Evolutionary conservation across 2,797 vertebrate genomes (phyloP).

Genomic region (Cottoperca gobio): DNA sequence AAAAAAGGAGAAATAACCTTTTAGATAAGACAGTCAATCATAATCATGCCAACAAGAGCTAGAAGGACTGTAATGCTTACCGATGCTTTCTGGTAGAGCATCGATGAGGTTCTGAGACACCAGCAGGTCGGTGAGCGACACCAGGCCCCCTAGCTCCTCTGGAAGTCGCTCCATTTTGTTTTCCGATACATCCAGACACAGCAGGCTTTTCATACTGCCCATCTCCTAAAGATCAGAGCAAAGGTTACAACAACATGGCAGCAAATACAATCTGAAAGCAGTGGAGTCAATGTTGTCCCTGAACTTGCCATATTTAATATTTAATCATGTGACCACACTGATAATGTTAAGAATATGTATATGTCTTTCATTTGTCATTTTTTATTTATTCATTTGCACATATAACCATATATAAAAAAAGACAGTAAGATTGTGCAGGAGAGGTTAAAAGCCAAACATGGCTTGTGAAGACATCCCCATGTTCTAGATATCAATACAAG

Average conservation of each 20-base stretch:
- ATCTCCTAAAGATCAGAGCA: constrained; percentile 86
- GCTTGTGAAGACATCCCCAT: too few relatives aligned
- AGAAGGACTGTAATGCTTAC: constrained; percentile 76
- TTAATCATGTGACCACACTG: not conserved
- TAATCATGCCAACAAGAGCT: not conserved
- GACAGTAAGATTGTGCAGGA: too few relatives aligned
- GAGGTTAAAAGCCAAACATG: too few relatives aligned
- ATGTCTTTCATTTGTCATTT: too few relatives aligned
- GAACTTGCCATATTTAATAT: not conserved
- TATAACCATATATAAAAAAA: too few relatives aligned
- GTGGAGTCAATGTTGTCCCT: not conserved
- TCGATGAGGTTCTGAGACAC: constrained; percentile 97
- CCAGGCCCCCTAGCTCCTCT: constrained; percentile 91
- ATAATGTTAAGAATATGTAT: not conserved
- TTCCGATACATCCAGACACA: constrained; percentile 97
- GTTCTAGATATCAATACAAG: too few relatives aligned
- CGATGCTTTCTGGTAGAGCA: constrained; percentile 92
- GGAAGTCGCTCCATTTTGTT: constrained; percentile 96
- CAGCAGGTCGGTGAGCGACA: constrained; percentile 92
- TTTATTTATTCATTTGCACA: too few relatives aligned
- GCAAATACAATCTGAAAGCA: not conserved
- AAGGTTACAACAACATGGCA: not conserved
- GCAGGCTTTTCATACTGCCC: constrained; percentile 92
- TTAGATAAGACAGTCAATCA: not conserved
- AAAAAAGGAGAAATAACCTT: not conserved